A percentile compares a stretch with the other conserved stretches of the same genome.
These are phyloP conservation scores for Bombus confusus DNA, from an alignment of 1,140 invertebrate species.

Conservation along the genomic window DNA sequence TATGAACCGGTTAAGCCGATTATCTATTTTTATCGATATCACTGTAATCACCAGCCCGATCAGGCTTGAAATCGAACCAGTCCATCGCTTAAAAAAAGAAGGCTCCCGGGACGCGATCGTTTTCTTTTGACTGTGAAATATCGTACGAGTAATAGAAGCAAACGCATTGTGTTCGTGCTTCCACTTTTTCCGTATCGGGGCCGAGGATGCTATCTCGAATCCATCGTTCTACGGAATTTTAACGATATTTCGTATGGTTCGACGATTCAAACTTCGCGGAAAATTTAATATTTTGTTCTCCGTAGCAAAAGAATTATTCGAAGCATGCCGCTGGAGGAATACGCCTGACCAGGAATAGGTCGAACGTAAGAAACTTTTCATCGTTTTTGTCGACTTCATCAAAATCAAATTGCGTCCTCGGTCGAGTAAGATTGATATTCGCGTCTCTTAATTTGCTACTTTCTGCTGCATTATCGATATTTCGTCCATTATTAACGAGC, in stretches of 20 bases:
- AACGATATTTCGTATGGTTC: not conserved
- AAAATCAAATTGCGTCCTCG: not conserved
- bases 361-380: not conserved
- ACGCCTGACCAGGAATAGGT: not conserved
- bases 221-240: not conserved
- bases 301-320: not conserved
- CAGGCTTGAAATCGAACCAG: not conserved
- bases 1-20: slow-evolving; percentile 48
- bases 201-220: not conserved
- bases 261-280: not conserved
- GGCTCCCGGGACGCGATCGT: not conserved
- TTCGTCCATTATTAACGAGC: not conserved
- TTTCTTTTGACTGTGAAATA: not conserved
- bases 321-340: not conserved
- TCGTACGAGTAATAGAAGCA: not conserved
- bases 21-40: slow-evolving; percentile 32
- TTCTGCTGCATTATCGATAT: not conserved
- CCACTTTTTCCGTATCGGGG: not conserved
- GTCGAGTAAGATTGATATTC: not conserved
- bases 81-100: not conserved
- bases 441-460: not conserved
- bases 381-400: not conserved
- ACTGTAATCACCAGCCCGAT: not conserved
- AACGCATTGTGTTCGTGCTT: not conserved
- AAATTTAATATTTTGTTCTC: not conserved